Conservation (phyloP, 2,888 invertebrate species). For the Colletes collaris region DNA sequence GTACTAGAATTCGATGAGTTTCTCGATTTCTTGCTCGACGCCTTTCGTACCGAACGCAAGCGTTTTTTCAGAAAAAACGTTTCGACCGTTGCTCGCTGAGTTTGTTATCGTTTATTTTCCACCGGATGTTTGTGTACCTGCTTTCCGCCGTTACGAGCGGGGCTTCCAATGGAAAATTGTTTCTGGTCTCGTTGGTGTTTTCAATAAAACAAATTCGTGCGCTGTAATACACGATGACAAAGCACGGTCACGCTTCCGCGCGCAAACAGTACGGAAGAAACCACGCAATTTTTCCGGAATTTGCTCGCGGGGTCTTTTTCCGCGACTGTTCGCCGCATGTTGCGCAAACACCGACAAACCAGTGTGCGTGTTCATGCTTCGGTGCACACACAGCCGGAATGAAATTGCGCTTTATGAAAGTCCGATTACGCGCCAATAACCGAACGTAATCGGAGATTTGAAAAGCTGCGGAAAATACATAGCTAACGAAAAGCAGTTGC, state of each 20-base stretch:
- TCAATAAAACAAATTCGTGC: conserved; percentile 13
- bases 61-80: neutral
- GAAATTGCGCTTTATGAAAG: conserved; percentile 28
- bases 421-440: neutral
- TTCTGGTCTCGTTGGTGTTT: neutral
- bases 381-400: neutral
- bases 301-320: neutral
- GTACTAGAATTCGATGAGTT: too few species aligned
- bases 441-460: neutral
- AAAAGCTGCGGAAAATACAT: neutral
- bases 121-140: neutral
- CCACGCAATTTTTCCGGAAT: neutral
- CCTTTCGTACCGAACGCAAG: too few species aligned
- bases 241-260: neutral
- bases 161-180: neutral
- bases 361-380: conserved; percentile 4
- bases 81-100: neutral
- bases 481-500: too few species aligned
- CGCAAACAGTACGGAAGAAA: neutral
- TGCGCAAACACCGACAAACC: neutral
- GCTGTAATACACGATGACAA: conserved; percentile 1
- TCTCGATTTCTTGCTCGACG: too few species aligned
- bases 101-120: neutral
- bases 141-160: neutral
- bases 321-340: conserved; percentile 24